phyloP scores from a whole-genome alignment of 1,140 invertebrate species.

The Eciton burchellii region DNA sequence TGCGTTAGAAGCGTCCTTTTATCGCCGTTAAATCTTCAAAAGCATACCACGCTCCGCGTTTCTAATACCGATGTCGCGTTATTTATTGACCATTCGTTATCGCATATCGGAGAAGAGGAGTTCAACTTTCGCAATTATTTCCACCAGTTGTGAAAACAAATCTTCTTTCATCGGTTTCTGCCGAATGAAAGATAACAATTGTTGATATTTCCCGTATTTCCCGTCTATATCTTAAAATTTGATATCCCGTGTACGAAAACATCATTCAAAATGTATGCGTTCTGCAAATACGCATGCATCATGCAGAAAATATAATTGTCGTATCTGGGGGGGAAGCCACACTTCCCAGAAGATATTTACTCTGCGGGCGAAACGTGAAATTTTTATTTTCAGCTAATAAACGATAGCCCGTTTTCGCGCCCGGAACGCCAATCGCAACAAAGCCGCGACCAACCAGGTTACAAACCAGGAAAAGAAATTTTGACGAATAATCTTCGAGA shows the following conservation, averaged over 20 bases:
- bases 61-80: constrained; percentile 7
- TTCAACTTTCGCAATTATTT: background rate
- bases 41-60: background rate
- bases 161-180: background rate
- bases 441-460: background rate
- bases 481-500: background rate
- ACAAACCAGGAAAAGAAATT: background rate
- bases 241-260: background rate
- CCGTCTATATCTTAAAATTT: constrained; percentile 1
- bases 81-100: constrained; percentile 18
- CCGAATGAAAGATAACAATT: background rate
- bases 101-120: background rate
- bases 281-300: background rate
- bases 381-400: background rate
- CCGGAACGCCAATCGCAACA: background rate
- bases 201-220: background rate
- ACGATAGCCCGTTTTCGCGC: background rate
- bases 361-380: background rate
- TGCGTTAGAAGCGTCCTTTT: constrained; percentile 7
- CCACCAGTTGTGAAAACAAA: too few species aligned
- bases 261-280: background rate
- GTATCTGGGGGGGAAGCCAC: background rate
- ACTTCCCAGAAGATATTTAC: background rate
- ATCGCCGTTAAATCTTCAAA: constrained; percentile 22
- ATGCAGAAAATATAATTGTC: constrained; percentile 9